Percentiles rank a stretch among this genome's conserved stretches.
phyloP scores from a whole-genome alignment of 2,113 vertebrate species.

The Paratilapia polleni region DNA sequence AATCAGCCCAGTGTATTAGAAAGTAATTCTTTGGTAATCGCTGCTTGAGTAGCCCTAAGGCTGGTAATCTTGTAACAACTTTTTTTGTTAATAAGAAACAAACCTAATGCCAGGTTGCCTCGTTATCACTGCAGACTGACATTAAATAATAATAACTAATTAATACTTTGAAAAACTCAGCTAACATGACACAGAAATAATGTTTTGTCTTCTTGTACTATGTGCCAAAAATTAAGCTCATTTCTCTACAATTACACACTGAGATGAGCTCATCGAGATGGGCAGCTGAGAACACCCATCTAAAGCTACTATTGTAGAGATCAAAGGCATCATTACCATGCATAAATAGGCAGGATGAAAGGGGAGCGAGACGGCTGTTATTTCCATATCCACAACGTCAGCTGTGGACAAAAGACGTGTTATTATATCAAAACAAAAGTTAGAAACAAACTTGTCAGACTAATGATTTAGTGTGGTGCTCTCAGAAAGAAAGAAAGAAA shows the following conservation, averaged over 20 bases:
- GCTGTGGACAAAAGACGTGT: constrained; percentile 13
- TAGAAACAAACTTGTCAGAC: constrained; percentile 28
- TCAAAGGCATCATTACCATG: constrained; percentile 55
- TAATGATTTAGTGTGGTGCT: constrained; percentile 5
- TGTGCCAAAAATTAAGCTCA: constrained; percentile 14
- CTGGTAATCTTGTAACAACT: neutral
- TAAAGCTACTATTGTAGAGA: constrained; percentile 22
- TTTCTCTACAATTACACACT: constrained; percentile 24
- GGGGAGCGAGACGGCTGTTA: constrained; percentile 17
- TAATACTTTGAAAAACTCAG: neutral
- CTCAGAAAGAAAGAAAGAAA: neutral
- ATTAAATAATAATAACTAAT: neutral
- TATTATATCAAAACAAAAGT: constrained; percentile 46
- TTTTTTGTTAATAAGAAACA: constrained; percentile 1
- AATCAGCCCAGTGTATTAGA: neutral
- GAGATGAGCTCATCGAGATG: constrained; percentile 18
- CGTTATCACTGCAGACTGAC: no score
- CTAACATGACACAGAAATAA: neutral
- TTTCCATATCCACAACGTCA: constrained; percentile 46
- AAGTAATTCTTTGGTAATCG: neutral
- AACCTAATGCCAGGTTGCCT: neutral
- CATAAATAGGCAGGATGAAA: constrained; percentile 59
- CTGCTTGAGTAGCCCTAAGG: neutral
- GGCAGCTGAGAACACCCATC: constrained; percentile 28
- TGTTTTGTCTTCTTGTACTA: neutral